These are phyloP conservation scores for Parazoanthus atlanticus DNA, from an alignment of 92 coral and sea anemone species.

Conservation along the genomic window DNA sequence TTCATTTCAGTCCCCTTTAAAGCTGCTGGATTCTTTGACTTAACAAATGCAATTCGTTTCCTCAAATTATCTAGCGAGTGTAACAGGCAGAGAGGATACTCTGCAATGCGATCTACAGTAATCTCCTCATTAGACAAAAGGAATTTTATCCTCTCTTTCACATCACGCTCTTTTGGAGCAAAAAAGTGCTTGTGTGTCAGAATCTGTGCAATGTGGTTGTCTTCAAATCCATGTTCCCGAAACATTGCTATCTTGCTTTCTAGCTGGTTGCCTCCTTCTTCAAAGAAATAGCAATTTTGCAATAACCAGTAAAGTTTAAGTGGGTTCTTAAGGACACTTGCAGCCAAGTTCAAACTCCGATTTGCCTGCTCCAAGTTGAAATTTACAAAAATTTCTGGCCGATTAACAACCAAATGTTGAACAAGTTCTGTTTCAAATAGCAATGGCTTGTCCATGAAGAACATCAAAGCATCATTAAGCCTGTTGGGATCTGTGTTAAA, in stretches of 20 bases:
- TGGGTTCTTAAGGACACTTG: conserved; percentile 82
- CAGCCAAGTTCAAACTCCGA: conserved; percentile 69
- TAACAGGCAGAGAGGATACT: conserved; percentile 70
- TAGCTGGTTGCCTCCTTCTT: conserved; percentile 64
- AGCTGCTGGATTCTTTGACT: conserved; percentile 66
- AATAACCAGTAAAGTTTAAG: conserved; percentile 78
- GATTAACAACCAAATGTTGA: conserved; percentile 74
- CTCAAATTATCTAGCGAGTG: conserved; percentile 69
- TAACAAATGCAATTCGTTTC: conserved; percentile 74
- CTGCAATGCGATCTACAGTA: conserved; percentile 63
- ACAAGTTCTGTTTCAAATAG: conserved; percentile 85
- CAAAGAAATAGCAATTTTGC: conserved; percentile 86
- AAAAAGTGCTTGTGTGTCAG: conserved; percentile 82
- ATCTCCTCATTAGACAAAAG: conserved; percentile 74
- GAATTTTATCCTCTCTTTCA: conserved; percentile 70
- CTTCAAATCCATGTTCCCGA: conserved; percentile 63
- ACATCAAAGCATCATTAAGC: conserved; percentile 68
- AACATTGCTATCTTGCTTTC: conserved; percentile 74
- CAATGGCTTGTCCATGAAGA: conserved; percentile 83
- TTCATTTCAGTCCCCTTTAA: conserved; percentile 61
- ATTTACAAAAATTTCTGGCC: conserved; percentile 84
- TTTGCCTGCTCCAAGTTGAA: conserved; percentile 66
- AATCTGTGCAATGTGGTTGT: conserved; percentile 79
- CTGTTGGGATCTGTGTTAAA: conserved; percentile 63
- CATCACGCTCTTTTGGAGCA: conserved; percentile 65